Evolutionary conservation across 1,140 invertebrate genomes (phyloP).

Genomic region (Dysdera silvatica): DNA sequence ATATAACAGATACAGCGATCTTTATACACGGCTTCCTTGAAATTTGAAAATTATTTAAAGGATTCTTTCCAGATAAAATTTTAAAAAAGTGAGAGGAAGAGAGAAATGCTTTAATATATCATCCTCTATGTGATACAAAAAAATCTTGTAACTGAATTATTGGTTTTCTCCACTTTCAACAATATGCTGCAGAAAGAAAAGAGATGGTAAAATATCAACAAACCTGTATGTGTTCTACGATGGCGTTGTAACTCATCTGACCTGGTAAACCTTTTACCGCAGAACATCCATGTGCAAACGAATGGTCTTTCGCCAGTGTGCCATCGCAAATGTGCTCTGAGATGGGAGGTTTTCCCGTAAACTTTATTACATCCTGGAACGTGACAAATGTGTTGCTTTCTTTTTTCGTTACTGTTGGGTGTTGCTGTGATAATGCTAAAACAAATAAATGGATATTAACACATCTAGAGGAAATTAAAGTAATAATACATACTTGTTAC

Average conservation of each 20-base stretch:
- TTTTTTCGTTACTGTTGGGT: constrained; percentile 54
- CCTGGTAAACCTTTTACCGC: constrained; percentile 64
- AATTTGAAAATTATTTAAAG: too few relatives aligned
- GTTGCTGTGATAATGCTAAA: constrained; percentile 14
- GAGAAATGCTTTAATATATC: too few relatives aligned
- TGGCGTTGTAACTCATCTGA: constrained; percentile 53
- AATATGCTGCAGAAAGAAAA: neutral
- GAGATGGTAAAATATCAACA: neutral
- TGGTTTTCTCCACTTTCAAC: neutral
- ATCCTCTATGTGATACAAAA: neutral
- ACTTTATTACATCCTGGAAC: constrained; percentile 72
- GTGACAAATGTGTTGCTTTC: constrained; percentile 87
- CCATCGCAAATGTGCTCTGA: constrained; percentile 58
- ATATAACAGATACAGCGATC: too few relatives aligned
- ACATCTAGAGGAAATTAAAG: neutral
- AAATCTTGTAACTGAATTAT: neutral
- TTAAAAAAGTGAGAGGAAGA: too few relatives aligned
- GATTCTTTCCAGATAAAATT: too few relatives aligned
- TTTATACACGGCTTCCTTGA: too few relatives aligned
- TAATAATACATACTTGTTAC: neutral
- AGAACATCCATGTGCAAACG: constrained; percentile 89
- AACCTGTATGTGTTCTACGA: constrained; percentile 51
- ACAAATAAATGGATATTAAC: neutral
- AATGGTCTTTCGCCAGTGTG: constrained; percentile 80
- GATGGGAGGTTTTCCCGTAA: constrained; percentile 37